Evolutionary conservation across 2,888 invertebrate genomes (phyloP).

Genomic region (Sialis lutaria): DNA sequence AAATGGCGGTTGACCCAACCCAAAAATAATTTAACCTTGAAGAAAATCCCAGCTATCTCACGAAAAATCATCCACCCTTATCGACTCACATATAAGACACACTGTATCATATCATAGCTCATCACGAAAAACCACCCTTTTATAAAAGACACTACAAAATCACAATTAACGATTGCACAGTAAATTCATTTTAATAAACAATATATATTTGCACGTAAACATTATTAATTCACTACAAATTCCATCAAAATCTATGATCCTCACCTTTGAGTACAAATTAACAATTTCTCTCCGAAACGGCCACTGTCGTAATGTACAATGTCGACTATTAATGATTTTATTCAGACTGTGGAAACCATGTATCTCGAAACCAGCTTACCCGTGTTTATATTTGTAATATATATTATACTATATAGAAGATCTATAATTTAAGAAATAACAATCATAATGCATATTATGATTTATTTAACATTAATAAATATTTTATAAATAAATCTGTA

Average conservation of each 20-base stretch:
- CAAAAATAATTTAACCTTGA: constrained; percentile 7
- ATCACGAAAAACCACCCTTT: not conserved
- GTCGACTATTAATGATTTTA: not conserved
- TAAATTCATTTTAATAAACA: too few species aligned
- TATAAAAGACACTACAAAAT: not conserved
- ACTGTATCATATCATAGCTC: too few species aligned
- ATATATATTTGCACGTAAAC: too few species aligned
- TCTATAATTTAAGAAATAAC: not conserved
- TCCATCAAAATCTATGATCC: not conserved
- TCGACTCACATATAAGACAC: not conserved
- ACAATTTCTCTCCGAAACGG: not conserved
- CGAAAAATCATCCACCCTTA: not conserved
- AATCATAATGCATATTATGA: too few species aligned
- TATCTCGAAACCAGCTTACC: not conserved
- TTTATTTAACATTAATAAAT: too few species aligned
- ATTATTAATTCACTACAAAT: too few species aligned
- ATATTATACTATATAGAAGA: not conserved
- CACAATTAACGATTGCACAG: not conserved
- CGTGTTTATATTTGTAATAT: not conserved
- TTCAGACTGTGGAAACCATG: not conserved
- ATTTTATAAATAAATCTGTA: too few species aligned
- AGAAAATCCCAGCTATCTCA: not conserved
- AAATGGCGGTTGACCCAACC: constrained; percentile 7
- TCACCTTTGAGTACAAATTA: not conserved
- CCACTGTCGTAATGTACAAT: not conserved